Evolutionary conservation across 1,140 invertebrate genomes (phyloP), one percentile per base, ranked within the genome.

Genomic region (Neodiprion fabricii): DNA sequence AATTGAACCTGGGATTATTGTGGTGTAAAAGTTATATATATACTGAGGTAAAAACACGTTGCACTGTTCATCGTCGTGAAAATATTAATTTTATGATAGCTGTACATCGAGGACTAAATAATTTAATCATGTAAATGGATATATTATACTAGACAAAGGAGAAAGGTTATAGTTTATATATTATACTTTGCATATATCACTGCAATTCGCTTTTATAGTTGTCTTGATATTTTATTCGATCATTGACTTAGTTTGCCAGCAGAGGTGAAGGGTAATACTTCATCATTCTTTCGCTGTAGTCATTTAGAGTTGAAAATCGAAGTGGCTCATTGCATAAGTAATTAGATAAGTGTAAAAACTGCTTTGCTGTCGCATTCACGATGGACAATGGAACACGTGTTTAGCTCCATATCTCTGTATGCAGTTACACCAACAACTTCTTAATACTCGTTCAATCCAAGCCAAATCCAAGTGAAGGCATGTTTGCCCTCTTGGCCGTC

Each of bases 381-480:
- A 61, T 17, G n/a, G 53, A 14, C 53, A 61, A 61, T 61, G 53
- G n/a, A 61, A 61, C 8, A 17, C 21, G 23, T 47, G 67, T 69
- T 69, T 23, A 69, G 67, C 40, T 69, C 67, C 67, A 21, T 69
- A 47, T 21, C 67, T 69, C 40, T 47, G 11, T 69, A 23, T 47
- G 11, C 67, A 23, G 23, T 69, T 69, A 12, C 67, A 47, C 21
- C 67, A 40, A 40, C 21, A 69, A 21, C 17, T 69, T 17, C 53
- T 7, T 5, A 40, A 40, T 5, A 40, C 28, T 40, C 28, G 28
- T 40, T 40, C 28, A 40, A 40, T 40, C 28, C 28, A 40, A 40
- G 28, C 28, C 28, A 40, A 40, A 40, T 40, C 28, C 28, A 2
- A 40, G 28, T 5, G 5, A 40, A 40, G 28, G 28, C 28, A 40